Base-by-base conservation (phyloP, 2,113 vertebrate species). In the Pholis gunnellus region DNA sequence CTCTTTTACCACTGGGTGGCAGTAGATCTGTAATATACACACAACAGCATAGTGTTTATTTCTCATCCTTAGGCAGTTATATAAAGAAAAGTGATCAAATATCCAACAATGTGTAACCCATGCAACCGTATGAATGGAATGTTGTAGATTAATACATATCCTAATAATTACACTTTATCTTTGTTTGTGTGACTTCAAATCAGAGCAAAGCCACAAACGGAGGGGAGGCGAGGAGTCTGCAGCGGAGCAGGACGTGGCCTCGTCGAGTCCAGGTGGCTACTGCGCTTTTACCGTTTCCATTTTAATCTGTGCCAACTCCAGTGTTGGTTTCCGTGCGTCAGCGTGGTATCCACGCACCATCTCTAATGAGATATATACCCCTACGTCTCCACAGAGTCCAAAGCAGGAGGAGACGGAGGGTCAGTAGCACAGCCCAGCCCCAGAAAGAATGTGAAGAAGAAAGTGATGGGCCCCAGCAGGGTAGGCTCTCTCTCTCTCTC, bases 391-490 rank as follows among this genome's bases (percentile, higher is more conserved):
- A 10, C 54, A 92, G 93, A 84, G 44, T 80, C 59, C 76, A 91
- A 54, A 82, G 73, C 77, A 18, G 57, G 91, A 86, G 78, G 74
- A 5, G 25, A 92, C 10, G 20, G n/a, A 17, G 66, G 73, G 36
- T 57, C 79, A 40, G 36, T 67, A 9, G 80, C 66, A 44, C 71
- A 76, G n/a, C 40, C 88, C 17, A 64, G 86, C 72, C 36, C 91
- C 40, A 96, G 89, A 87, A 96, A 92, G 80, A 96, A 91, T 83
- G 90, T 86, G 40, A 94, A 86, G 82, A 97, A 95, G 89, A 96
- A 94, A 88, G 69, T 52, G 18, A 89, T 78, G n/a, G 95, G 86
- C 46, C 94, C 95, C 72, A 92, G 87, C 90, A 96, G 91, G 94
- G 98, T 99, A 89, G 90, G 95, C 91, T 14, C 36, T 29, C 27